Conservation (phyloP, 2,113 vertebrate species). For the Indicator indicator region DNA sequence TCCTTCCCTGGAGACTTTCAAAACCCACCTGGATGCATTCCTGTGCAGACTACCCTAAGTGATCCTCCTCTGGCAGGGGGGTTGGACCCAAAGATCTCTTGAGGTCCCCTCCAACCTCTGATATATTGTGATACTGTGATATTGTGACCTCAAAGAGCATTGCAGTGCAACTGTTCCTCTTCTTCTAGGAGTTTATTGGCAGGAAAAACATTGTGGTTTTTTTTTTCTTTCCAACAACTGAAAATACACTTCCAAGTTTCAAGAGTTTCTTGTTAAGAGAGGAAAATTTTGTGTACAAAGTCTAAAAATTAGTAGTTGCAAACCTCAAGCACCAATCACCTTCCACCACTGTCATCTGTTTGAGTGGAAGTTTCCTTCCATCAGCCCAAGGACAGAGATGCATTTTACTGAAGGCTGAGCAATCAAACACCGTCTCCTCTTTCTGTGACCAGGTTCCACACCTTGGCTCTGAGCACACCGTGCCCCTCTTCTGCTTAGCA, state of each 20-base stretch:
- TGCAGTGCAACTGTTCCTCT: background rate
- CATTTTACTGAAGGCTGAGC: background rate
- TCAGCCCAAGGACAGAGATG: too few species aligned
- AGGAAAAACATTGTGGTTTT: background rate
- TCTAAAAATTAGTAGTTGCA: background rate
- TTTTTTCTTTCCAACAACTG: background rate
- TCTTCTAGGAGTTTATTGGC: background rate
- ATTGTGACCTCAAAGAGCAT: background rate
- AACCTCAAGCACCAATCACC: background rate
- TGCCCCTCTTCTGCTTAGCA: background rate
- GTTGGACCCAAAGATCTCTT: too few species aligned
- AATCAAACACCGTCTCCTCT: background rate
- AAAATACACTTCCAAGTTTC: background rate
- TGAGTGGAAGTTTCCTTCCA: background rate
- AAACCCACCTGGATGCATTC: too few species aligned
- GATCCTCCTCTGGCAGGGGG: too few species aligned
- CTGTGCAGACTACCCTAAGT: too few species aligned
- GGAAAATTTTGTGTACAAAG: background rate
- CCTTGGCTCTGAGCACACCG: background rate
- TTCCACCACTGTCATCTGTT: accelerated
- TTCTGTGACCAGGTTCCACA: background rate
- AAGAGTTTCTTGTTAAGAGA: background rate
- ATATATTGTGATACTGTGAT: too few species aligned
- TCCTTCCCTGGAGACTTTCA: too few species aligned
- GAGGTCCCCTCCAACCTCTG: too few species aligned